Percentiles rank a stretch among this genome's conserved stretches.
These are phyloP conservation scores for Fabriciana adippe DNA, from an alignment of 2,888 invertebrate genomes.

Conservation along the genomic window DNA sequence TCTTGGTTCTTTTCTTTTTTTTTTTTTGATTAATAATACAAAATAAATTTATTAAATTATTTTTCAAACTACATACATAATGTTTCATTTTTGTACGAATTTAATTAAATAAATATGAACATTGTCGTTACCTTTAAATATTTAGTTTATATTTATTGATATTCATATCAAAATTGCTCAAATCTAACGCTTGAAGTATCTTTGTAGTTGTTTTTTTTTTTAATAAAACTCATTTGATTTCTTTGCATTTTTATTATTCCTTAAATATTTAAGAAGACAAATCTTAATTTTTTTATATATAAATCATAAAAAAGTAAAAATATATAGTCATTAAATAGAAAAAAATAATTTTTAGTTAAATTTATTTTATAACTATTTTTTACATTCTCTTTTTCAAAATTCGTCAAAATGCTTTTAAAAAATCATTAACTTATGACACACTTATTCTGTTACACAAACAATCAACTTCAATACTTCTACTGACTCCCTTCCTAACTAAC, in stretches of 20 bases:
- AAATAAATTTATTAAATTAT: background rate
- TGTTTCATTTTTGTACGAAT: conserved; percentile 6
- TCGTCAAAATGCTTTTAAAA: background rate
- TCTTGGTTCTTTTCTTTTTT: background rate
- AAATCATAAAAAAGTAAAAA: no score
- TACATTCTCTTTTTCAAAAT: conserved; percentile 1
- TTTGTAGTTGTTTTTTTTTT: conserved; percentile 6
- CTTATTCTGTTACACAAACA: conserved; percentile 11
- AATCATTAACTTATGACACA: conserved; percentile 18
- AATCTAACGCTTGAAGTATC: conserved; percentile 17
- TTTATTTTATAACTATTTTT: background rate
- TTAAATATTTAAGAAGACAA: background rate
- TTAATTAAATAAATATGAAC: background rate
- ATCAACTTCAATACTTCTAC: conserved; percentile 32
- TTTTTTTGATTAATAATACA: background rate
- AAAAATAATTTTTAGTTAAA: background rate
- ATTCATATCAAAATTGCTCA: conserved; percentile 6
- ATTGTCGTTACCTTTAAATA: background rate
- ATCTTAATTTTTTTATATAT: no score
- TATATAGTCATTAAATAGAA: no score
- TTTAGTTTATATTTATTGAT: background rate
- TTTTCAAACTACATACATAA: background rate
- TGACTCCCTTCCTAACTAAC: conserved; percentile 55
- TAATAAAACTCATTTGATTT: conserved; percentile 4
- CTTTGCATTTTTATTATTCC: conserved; percentile 1